Base-by-base conservation (phyloP, 2,888 invertebrate genomes). In the Alviniconcha strummeri region DNA sequence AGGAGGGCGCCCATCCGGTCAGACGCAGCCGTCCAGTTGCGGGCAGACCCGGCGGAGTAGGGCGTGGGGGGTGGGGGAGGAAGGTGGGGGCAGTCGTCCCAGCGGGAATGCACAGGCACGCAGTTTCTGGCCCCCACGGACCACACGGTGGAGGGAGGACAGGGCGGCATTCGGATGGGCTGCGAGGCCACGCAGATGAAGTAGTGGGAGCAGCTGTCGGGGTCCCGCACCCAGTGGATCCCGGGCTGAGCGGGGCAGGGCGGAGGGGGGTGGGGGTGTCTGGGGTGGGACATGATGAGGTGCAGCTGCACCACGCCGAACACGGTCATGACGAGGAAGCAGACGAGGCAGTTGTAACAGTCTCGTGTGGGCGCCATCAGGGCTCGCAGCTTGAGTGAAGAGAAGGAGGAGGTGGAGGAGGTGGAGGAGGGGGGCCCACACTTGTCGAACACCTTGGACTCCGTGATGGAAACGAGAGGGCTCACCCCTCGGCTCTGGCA, bases 91-190 rank as follows among this genome's bases (percentile, higher is more conserved):
- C 64, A 74, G 81, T 81, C 72, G 36, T 69, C 54, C 71, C 80
- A 80, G 8, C 87, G 86, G 1, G 86, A 86, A 7, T 77, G 60
- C 13, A 56, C 15, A 2, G 83, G 84, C 5, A 87, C 86, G 71
- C 87, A 87, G 76, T 84, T 85, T 57, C 79, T 17, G 9, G 77
- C 86, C 5, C 19, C n/a, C 8, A 69, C 76, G 9, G 86, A 86
- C 86, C 86, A 87, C 54, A 87, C 86, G 17, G 83, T 81, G 0
- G 71, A 67, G 9, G 54, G 19, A 0, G 85, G 84, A 52, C 87
- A 87, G 0, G 84, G 78, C 8, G 85, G 86, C 86, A 87, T 86
- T 52, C 71, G 83, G 36, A 86, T 81, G 13, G 86, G 83, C 52
- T 80, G 85, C 0, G 85, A 85, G 17, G 75, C 81, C 15, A 82